Evolutionary conservation across 2,113 vertebrate species (phyloP), one percentile per base, ranked within the genome.

Genomic region (Picathartes gymnocephalus): DNA sequence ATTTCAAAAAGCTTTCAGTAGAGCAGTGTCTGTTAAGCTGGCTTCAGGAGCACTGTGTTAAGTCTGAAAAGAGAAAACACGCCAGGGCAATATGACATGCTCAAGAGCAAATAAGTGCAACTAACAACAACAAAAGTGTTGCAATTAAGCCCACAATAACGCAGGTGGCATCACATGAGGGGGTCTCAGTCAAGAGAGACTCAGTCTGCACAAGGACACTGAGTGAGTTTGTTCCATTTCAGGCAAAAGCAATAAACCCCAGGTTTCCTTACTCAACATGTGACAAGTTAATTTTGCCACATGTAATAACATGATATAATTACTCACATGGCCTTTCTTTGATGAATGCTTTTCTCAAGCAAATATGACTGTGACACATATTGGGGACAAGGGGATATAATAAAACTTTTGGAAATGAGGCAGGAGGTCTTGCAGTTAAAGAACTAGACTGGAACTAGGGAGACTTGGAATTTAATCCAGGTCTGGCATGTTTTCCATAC

Each of bases 1-100:
- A 79, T 83, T 92, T 93, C 89, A 93, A 91, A 94, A 94, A 91
- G 87, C 87, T 94, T 96, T 95, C 82, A 86, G 84, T 50, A 79
- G 53, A 80, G 45, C 65, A 85, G 66, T 25, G 65, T 81, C 89
- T 47, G 51, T 47, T 93, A 88, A 88, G 62, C 31, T 91, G 81
- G 45, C 79, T 94, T 92, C 77, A 37, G 95, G 45, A 95, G 64
- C 53, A 35, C 48, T 45, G 68, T 44, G 60, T 69, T 51, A 87
- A 90, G 33, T 31, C 68, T 83, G 88, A 64, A 88, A 79, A 87
- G 91, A 79, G 51, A 92, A 96, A 87, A 54, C 80, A 93, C 4
- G 4, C 62, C 66, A 28, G 70, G 87, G 74, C 90, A 94, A 91
- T 76, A 22, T 81, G 80, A 69, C 61, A 62, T 33, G 33, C 25